These are phyloP conservation scores for Dendrolimus punctatus DNA, from an alignment of 1,140 invertebrate species.

Conservation along the genomic window DNA sequence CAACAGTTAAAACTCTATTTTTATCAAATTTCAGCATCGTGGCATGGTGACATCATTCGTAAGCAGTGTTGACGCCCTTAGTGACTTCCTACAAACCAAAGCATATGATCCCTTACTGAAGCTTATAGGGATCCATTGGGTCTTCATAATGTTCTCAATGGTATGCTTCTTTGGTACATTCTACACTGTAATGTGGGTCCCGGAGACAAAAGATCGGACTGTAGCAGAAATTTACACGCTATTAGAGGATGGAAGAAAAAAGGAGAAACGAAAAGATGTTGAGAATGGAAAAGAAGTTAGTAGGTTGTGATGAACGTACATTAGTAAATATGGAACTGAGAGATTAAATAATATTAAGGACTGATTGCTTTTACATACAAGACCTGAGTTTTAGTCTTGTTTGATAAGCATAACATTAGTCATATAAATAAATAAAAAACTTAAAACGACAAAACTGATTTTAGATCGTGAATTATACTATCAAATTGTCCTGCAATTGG, in stretches of 20 bases:
- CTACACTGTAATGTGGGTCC: constrained; percentile 58
- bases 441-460: too few species aligned
- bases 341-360: too few species aligned
- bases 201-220: constrained; percentile 56
- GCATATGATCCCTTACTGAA: constrained; percentile 59
- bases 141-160: constrained; percentile 57
- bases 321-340: not conserved
- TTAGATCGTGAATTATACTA: too few species aligned
- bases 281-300: constrained; percentile 45
- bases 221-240: constrained; percentile 60
- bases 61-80: constrained; percentile 47
- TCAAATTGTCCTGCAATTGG: too few species aligned
- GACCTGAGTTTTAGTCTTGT: too few species aligned
- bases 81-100: constrained; percentile 62
- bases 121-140: constrained; percentile 60
- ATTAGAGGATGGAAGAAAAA: constrained; percentile 48
- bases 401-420: too few species aligned
- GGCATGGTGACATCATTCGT: constrained; percentile 61
- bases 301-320: constrained; percentile 30
- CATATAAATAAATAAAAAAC: too few species aligned
- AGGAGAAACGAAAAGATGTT: constrained; percentile 53
- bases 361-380: too few species aligned
- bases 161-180: constrained; percentile 54
- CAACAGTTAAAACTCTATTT: constrained; percentile 1
- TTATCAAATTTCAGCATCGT: constrained; percentile 41